Evolutionary conservation across 1,140 invertebrate genomes (phyloP).

Genomic region (Oedothorax gibbosus): DNA sequence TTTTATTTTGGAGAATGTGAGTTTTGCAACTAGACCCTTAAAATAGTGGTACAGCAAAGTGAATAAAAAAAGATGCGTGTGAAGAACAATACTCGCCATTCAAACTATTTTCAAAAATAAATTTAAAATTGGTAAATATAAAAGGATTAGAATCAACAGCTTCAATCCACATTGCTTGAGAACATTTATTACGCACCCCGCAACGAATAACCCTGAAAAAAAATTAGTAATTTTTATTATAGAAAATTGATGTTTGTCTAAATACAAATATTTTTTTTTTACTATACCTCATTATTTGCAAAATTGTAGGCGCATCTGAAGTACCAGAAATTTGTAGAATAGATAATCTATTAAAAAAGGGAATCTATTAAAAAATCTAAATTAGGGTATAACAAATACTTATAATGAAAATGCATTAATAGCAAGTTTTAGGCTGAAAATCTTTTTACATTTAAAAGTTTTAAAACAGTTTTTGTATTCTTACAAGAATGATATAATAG

Average conservation of each 20-base stretch:
- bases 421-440: not conserved
- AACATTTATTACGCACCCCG: constrained; percentile 11
- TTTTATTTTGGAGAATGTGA: not conserved
- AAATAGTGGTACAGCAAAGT: not conserved
- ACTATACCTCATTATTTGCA: constrained; percentile 35
- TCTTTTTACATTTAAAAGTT: not conserved
- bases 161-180: constrained; percentile 15
- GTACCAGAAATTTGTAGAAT: constrained; percentile 18
- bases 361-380: not conserved
- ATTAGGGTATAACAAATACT: not conserved
- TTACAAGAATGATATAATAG: too few relatives aligned
- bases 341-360: constrained; percentile 1
- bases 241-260: not conserved
- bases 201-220: constrained; percentile 23
- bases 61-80: not conserved
- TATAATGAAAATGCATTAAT: not conserved
- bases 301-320: constrained; percentile 21
- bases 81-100: constrained; percentile 2
- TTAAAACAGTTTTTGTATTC: not conserved
- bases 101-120: constrained; percentile 41
- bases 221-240: not conserved
- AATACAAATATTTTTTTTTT: constrained; percentile 3
- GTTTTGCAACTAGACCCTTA: not conserved
- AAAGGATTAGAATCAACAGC: constrained; percentile 20
- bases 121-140: constrained; percentile 27